Evolutionary conservation across 2,888 invertebrate genomes (phyloP).

Genomic region (Cotesia congregata): DNA sequence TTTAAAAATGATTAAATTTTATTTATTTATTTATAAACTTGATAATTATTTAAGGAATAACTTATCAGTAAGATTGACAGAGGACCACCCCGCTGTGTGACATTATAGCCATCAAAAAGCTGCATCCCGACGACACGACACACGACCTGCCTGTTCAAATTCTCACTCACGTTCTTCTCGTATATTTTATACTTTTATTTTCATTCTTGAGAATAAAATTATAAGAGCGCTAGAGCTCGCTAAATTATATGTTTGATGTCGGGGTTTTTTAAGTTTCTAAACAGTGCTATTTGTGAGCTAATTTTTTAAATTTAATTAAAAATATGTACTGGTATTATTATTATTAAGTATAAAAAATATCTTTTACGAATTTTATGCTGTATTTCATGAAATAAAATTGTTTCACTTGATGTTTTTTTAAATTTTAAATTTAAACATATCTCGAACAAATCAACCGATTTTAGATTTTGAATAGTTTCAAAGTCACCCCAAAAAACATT

Average conservation of each 20-base stretch:
- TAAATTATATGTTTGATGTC: background rate
- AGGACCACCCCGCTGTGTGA: slow-evolving; percentile 61
- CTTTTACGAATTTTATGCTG: too few relatives aligned
- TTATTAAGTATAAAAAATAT: too few relatives aligned
- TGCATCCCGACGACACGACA: slow-evolving; percentile 39
- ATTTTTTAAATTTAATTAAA: too few relatives aligned
- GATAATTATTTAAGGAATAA: slow-evolving; percentile 60
- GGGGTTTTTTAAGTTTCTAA: background rate
- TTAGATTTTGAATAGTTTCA: too few relatives aligned
- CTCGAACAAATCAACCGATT: too few relatives aligned
- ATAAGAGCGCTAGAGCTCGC: background rate
- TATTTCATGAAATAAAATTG: too few relatives aligned
- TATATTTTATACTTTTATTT: slow-evolving; percentile 11
- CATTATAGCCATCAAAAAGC: slow-evolving; percentile 24
- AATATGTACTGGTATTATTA: too few relatives aligned
- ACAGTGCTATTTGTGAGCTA: too few relatives aligned
- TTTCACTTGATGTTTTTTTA: too few relatives aligned
- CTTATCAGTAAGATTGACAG: slow-evolving; percentile 66
- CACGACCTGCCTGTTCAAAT: slow-evolving; percentile 58
- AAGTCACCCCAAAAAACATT: too few relatives aligned
- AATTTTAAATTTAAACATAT: too few relatives aligned
- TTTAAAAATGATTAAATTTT: background rate
- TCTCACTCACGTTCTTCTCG: slow-evolving; percentile 43
- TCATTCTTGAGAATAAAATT: background rate
- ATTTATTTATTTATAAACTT: slow-evolving; percentile 52